These are phyloP conservation scores for Pseudococcus jackbeardsleyi DNA, from an alignment of 2,888 invertebrate genomes.

Conservation along the genomic window DNA sequence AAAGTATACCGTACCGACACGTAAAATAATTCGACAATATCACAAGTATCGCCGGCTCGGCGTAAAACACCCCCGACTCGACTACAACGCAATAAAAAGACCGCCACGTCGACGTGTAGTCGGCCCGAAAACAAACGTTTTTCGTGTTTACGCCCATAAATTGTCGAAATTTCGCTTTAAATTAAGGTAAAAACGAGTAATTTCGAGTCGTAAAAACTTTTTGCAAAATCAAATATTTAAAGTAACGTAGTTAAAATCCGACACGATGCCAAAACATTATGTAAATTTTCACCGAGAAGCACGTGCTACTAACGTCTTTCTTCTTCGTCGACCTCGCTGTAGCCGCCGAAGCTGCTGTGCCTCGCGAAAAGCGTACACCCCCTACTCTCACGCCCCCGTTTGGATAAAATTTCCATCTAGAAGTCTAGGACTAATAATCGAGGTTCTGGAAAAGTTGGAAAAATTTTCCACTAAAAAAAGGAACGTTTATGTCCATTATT, in stretches of 20 bases:
- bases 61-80: neutral
- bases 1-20: neutral
- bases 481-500: no score
- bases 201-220: conserved; percentile 46
- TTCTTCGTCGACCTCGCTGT: neutral
- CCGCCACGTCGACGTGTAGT: neutral
- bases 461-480: neutral
- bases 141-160: conserved; percentile 42
- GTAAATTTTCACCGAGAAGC: conserved; percentile 39
- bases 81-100: conserved; percentile 4
- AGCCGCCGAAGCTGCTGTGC: neutral
- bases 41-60: neutral
- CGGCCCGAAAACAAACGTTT: neutral
- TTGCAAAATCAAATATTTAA: conserved; percentile 43
- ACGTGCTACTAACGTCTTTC: conserved; percentile 49
- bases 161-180: conserved; percentile 19
- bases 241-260: conserved; percentile 50
- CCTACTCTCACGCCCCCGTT: neutral
- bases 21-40: conserved; percentile 23
- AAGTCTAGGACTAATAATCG: neutral
- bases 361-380: neutral
- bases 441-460: neutral
- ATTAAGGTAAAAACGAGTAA: conserved; percentile 50
- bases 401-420: neutral
- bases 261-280: conserved; percentile 45